Evolutionary conservation across 1,140 invertebrate species (phyloP), one percentile per base, ranked within the genome.

Genomic region (Neomicropteryx cornuta): DNA sequence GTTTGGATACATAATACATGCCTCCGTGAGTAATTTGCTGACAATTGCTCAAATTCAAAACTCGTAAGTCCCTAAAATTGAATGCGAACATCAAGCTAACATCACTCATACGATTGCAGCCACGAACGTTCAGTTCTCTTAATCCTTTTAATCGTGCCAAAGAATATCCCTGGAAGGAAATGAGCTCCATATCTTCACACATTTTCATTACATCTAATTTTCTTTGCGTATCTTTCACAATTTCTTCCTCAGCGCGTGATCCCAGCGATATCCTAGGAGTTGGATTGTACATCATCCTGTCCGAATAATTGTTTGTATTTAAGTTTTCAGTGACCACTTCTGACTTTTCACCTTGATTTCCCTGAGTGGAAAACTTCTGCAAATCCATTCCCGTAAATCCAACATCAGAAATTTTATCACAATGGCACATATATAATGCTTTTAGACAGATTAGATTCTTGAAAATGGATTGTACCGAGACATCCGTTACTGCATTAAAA

Each of bases 51-150:
- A 85, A 56, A 50, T 77, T 71, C 24, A 82, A 56, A 41, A 61
- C 56, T 38, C 55, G 55, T 5, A 85, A 58, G 55, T 81, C 79
- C 20, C 63, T 58, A 48, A 81, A 80, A 31, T 68, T 68, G 32
- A 85, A 70, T 5, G 75, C 72, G 48, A 81, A 74, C 30, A 70
- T 75, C 2, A 85, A 47, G 42, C 79, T 80, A 3, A 80, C 71
- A 61, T 84, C 80, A 20, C 78, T 79, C 10, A 85, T 72, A 49
- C 69, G 72, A 43, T 74, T 76, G 50, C 81, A 84, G 2, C 71
- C 70, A 31, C 72, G 70, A 4, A 85, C 53, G 53, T 83, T 72
- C 3, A 84, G 56, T 24, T 71, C 59, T 38, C 51, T 62, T 3
- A 84, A 58, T 11, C 70, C 64, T 51, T 66, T 67, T 2, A 79